These are phyloP conservation scores for Larimichthys crocea DNA, from an alignment of 2,113 vertebrate species.

Conservation along the genomic window DNA sequence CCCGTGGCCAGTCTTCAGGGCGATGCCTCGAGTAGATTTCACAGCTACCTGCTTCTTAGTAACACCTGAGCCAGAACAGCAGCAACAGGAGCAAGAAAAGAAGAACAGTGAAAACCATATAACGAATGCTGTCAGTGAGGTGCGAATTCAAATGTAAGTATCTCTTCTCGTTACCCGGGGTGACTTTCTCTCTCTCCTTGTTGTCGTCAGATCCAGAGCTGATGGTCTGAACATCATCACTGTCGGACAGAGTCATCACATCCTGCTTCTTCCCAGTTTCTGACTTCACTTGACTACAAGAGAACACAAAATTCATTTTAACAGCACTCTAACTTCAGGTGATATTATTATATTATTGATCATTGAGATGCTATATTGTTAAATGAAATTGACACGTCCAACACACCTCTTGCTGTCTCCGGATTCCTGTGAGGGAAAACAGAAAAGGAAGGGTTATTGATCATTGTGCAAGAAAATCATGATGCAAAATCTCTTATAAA, in stretches of 20 bases:
- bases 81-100: not conserved
- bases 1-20: slow-evolving; percentile 92
- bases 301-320: slow-evolving; percentile 9
- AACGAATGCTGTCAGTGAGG: not conserved
- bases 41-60: slow-evolving; percentile 95
- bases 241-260: slow-evolving; percentile 93
- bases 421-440: slow-evolving; percentile 80
- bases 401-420: slow-evolving; percentile 81
- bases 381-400: slow-evolving; percentile 4
- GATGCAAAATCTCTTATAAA: not conserved
- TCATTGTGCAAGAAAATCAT: not conserved
- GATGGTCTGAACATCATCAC: slow-evolving; percentile 98
- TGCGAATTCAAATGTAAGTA: too few species aligned
- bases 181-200: slow-evolving; percentile 87
- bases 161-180: slow-evolving; percentile 66
- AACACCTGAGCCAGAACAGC: slow-evolving; percentile 74
- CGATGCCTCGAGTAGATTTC: slow-evolving; percentile 95
- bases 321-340: slow-evolving; percentile 19
- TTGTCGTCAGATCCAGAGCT: slow-evolving; percentile 94
- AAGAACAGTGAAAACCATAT: not conserved
- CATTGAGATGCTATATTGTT: not conserved
- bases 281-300: slow-evolving; percentile 67
- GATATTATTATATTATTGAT: not conserved
- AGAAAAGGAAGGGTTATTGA: not conserved
- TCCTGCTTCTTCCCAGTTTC: slow-evolving; percentile 84